These are phyloP conservation scores for Solea solea DNA, from an alignment of 2,113 vertebrate species.

Conservation along the genomic window DNA sequence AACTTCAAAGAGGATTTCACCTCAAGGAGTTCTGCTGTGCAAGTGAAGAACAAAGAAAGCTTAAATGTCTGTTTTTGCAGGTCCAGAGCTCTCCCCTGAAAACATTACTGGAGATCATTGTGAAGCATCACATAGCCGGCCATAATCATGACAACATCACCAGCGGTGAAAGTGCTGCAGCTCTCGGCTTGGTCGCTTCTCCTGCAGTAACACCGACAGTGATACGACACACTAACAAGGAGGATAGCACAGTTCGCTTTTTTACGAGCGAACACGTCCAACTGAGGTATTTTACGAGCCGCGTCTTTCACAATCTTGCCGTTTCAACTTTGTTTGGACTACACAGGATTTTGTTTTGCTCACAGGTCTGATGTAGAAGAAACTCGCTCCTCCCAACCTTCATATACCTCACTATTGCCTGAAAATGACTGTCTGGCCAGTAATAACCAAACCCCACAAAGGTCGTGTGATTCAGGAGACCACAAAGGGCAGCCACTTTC, in stretches of 20 bases:
- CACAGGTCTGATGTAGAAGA: slow-evolving; percentile 67
- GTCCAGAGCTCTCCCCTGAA: slow-evolving; percentile 82
- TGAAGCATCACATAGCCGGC: slow-evolving; percentile 69
- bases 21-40: background rate
- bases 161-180: background rate
- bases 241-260: background rate
- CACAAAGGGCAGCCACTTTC: slow-evolving; percentile 54
- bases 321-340: slow-evolving; percentile 2
- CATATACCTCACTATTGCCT: slow-evolving; percentile 29
- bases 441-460: slow-evolving; percentile 23
- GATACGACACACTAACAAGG: slow-evolving; percentile 11
- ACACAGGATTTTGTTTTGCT: slow-evolving; percentile 1
- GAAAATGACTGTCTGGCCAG: slow-evolving; percentile 62
- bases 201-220: slow-evolving; percentile 24
- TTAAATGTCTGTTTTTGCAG: slow-evolving; percentile 45
- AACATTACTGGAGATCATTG: slow-evolving; percentile 86
- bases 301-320: background rate
- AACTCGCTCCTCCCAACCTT: slow-evolving; percentile 39
- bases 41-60: no score
- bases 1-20: no score
- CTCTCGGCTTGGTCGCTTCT: background rate
- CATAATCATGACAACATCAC: slow-evolving; percentile 14
- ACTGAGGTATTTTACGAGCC: slow-evolving; percentile 47
- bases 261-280: slow-evolving; percentile 8
- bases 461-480: slow-evolving; percentile 26